These are phyloP conservation scores for Carettochelys insculpta DNA, from an alignment of 2,113 vertebrate genomes.

Conservation along the genomic window DNA sequence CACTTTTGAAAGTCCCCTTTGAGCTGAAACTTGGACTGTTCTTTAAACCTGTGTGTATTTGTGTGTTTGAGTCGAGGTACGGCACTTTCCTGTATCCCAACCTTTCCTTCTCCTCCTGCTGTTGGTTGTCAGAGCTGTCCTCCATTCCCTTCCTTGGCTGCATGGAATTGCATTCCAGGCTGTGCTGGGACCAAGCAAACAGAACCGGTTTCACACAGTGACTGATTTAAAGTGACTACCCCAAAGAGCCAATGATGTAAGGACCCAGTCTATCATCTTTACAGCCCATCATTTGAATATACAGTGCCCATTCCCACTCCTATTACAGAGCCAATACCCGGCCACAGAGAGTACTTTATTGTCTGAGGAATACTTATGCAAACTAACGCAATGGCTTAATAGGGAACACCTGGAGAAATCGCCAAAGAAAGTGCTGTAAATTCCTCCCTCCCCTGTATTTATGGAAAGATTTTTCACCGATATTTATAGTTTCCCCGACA, in stretches of 20 bases:
- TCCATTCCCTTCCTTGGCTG: too few species aligned
- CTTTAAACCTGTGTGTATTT: fast-evolving
- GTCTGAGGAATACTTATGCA: slow-evolving; percentile 66
- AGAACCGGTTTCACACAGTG: background rate
- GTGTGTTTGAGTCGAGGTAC: fast-evolving
- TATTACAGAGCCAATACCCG: slow-evolving; percentile 23
- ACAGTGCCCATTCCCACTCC: background rate
- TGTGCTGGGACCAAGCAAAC: fast-evolving
- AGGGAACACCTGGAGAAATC: slow-evolving; percentile 56
- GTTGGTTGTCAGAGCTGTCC: background rate
- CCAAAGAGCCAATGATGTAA: background rate
- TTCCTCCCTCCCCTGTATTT: slow-evolving; percentile 51
- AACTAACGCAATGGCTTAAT: slow-evolving; percentile 56
- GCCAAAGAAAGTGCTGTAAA: slow-evolving; percentile 50
- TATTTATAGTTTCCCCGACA: slow-evolving; percentile 64
- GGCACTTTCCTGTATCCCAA: fast-evolving
- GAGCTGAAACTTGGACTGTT: background rate
- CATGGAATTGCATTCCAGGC: background rate
- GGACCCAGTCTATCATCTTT: slow-evolving; percentile 39
- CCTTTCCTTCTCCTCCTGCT: background rate
- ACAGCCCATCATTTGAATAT: background rate
- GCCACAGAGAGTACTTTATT: slow-evolving; percentile 22
- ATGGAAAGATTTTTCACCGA: slow-evolving; percentile 39
- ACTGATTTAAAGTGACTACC: background rate
- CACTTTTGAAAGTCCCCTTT: too few species aligned